Percentiles rank a stretch among this genome's conserved stretches.
Conservation (phyloP, 2,113 vertebrate species). For the Oreochromis spilurus region DNA sequence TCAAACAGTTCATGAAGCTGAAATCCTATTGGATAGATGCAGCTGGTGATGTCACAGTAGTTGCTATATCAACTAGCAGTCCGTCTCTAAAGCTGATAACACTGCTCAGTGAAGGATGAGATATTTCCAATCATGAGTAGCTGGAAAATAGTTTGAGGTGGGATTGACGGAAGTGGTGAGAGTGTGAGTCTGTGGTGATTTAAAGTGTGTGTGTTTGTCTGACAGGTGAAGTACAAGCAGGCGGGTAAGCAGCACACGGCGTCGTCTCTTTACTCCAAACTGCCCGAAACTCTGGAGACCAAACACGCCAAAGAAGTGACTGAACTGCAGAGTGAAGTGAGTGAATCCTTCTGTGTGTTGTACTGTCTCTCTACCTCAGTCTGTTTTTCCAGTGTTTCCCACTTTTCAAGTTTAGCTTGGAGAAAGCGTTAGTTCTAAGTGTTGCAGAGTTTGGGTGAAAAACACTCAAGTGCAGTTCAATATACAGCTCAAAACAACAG, state of each 20-base stretch:
- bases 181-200: neutral
- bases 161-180: neutral
- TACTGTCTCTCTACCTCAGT: accelerated
- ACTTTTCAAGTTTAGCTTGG: neutral
- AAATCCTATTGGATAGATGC: neutral
- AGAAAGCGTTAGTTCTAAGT: accelerated
- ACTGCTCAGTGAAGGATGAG: neutral
- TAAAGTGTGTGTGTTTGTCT: neutral
- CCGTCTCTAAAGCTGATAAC: neutral
- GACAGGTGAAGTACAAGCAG: slow-evolving; percentile 85
- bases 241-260: slow-evolving; percentile 73
- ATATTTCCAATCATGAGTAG: neutral
- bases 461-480: neutral
- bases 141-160: neutral
- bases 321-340: slow-evolving; percentile 84
- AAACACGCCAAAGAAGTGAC: slow-evolving; percentile 78
- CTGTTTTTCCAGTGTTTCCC: neutral
- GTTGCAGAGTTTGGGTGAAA: neutral
- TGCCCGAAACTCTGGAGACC: slow-evolving; percentile 86
- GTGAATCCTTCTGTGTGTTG: neutral
- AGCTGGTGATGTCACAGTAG: neutral
- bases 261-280: slow-evolving; percentile 78
- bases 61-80: neutral
- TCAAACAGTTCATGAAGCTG: neutral
- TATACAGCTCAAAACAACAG: neutral